Percentiles rank a stretch among this genome's conserved stretches.
These are phyloP conservation scores for Urocynchramus pylzowi DNA, from an alignment of 2,113 vertebrate genomes.

Conservation along the genomic window DNA sequence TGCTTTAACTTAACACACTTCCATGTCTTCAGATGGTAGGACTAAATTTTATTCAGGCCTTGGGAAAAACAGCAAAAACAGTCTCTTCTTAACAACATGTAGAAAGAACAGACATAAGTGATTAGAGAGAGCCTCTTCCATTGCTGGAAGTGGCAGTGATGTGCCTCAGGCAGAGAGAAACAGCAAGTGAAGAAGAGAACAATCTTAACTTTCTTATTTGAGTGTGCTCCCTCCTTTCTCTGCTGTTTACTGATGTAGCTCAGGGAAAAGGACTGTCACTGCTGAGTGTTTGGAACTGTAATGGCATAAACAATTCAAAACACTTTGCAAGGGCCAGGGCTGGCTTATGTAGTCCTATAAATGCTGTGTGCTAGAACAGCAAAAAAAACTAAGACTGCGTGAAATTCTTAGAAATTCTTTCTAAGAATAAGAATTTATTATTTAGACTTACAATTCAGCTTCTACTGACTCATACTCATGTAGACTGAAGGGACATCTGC, in stretches of 20 bases:
- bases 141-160: neutral
- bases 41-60: neutral
- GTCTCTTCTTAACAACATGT: neutral
- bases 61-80: neutral
- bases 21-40: neutral
- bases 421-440: neutral
- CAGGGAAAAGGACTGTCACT: neutral
- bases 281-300: neutral
- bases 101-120: neutral
- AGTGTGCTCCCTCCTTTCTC: neutral
- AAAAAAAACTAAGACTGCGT: neutral
- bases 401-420: too few species aligned
- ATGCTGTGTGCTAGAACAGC: neutral
- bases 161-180: neutral
- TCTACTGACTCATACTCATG: neutral
- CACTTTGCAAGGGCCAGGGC: neutral
- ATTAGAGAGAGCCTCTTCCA: neutral
- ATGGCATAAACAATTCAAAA: neutral
- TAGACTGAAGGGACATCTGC: neutral
- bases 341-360: neutral
- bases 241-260: neutral
- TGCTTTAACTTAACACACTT: neutral
- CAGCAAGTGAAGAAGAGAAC: neutral
- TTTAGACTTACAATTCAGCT: neutral
- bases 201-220: neutral